Conservation (phyloP, 2,888 invertebrate genomes). For the Chydorus sphaericus region DNA sequence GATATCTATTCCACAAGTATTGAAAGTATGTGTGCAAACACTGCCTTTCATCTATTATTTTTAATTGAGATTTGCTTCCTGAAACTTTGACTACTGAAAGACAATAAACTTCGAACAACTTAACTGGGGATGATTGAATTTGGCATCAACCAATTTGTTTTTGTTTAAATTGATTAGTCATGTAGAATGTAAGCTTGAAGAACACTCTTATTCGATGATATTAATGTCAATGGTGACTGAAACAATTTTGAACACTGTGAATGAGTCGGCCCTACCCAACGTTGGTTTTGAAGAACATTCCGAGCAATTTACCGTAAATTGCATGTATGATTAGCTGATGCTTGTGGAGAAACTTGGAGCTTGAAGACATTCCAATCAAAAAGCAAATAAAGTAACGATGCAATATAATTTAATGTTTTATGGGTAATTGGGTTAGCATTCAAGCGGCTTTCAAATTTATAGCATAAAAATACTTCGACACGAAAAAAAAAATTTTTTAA, state of each 20-base stretch:
- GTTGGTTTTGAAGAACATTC: background rate
- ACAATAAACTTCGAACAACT: background rate
- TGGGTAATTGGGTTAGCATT: no score
- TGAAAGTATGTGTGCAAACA: background rate
- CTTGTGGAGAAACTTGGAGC: no score
- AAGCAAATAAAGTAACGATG: background rate
- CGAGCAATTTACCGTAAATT: background rate
- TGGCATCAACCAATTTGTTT: background rate
- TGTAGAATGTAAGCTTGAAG: background rate
- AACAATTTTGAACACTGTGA: background rate
- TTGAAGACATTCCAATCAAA: background rate
- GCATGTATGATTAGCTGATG: background rate
- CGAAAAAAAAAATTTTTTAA: no score
- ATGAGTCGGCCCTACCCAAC: background rate
- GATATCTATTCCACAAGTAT: background rate
- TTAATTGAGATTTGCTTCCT: background rate
- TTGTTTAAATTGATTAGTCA: background rate
- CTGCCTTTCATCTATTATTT: background rate
- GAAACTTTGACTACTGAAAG: background rate
- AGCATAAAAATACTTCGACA: no score
- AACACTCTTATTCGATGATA: background rate
- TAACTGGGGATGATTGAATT: background rate
- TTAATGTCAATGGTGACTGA: background rate
- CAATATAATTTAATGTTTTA: no score
- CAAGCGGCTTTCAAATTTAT: no score